Evolutionary conservation across 2,113 vertebrate species (phyloP), one percentile per base, ranked within the genome.

Genomic region (Elgaria multicarinata): DNA sequence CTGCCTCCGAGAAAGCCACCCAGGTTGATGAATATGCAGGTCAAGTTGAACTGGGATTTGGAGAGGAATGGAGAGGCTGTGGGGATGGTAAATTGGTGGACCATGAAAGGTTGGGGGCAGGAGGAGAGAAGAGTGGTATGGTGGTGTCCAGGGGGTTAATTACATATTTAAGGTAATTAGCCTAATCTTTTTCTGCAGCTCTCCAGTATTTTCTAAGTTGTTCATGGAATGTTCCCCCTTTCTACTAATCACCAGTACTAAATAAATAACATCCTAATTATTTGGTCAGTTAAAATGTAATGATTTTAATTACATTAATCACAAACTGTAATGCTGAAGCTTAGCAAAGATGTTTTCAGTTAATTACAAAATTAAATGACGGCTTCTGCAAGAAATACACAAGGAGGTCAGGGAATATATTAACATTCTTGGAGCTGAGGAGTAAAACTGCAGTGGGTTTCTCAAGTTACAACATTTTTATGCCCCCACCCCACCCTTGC

Each of bases 331-430:
- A 87, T 89, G 84, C 66, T 69, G 72, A 87, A 42, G 33, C 36
- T 87, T 81, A 85, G 5, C 71, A 39, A 18, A 75, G 1, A 1
- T 18, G 3, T 89, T 77, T 83, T 89, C 82, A 76, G n/a, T 22
- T 87, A 87, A 87, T 91, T 78, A 71, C 36, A 67, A n/a, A 71
- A 87, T 90, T 87, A 87, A 77, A 18, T 77, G 42, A 87, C 42
- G 71, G 62, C 22, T 67, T 87, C 28, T 77, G 28, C 33, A 83
- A 75, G 79, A 64, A 46, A 36, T 83, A 44, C 39, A 64, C 39
- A 74, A 88, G 39, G 53, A 82, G 12, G 50, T 26, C 28, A 83
- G 39, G n/a, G n/a, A n/a, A 39, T 83, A 31, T 28, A 88, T 89
- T 66, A 64, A 64, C 12, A 76, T 44, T 83, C 80, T n/a, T 82